phyloP scores from a whole-genome alignment of 64 coral and sea anemone genomes.

The Montipora sp. region DNA sequence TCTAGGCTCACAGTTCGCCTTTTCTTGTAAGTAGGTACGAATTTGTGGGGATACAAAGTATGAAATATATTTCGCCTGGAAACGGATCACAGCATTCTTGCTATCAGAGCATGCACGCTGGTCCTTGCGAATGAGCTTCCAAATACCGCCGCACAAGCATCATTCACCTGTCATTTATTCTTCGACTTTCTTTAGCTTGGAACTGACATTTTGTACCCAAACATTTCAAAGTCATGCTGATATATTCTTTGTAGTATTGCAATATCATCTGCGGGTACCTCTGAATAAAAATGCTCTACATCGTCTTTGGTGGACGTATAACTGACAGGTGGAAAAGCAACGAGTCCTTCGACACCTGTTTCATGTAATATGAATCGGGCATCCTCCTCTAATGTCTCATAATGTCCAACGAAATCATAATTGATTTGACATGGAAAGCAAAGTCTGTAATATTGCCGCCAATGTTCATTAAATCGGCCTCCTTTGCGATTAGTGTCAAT shows the following conservation, averaged over 20 bases:
- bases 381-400: conserved; percentile 64
- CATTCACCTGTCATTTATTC: too few relatives aligned
- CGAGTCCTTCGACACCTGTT: neutral
- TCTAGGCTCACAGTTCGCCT: too few relatives aligned
- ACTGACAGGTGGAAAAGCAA: conserved; percentile 26
- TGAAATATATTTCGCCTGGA: too few relatives aligned
- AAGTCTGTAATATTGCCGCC: conserved; percentile 59
- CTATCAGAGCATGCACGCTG: too few relatives aligned
- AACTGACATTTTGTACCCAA: neutral
- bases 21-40: too few relatives aligned
- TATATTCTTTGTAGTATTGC: neutral
- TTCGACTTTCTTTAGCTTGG: too few relatives aligned
- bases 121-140: too few relatives aligned
- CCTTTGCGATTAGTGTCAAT: neutral
- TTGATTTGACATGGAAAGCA: conserved; percentile 68
- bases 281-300: neutral
- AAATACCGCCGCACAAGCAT: too few relatives aligned
- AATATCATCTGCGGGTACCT: conserved; percentile 12
- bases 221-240: conserved; percentile 30
- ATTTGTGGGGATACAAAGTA: too few relatives aligned
- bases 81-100: too few relatives aligned
- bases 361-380: neutral
- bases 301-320: neutral
- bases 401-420: conserved; percentile 71
- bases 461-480: conserved; percentile 44